phyloP scores from a whole-genome alignment of 92 coral and sea anemone genomes.

The Micromussa lordhowensis region DNA sequence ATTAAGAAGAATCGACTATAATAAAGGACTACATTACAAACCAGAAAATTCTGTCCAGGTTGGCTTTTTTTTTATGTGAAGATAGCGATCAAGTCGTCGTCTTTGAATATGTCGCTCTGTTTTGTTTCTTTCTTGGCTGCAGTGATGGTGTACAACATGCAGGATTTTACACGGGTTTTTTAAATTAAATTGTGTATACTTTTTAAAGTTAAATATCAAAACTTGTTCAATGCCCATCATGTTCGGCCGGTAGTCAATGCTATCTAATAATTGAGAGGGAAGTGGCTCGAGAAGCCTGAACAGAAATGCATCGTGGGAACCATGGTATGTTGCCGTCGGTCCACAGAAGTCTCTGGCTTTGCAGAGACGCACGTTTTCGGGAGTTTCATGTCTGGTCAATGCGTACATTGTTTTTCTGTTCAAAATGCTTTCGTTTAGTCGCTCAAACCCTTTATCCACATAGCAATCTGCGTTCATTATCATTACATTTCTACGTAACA shows the following conservation, averaged over 20 bases:
- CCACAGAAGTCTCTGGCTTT: constrained; percentile 72
- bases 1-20: no score
- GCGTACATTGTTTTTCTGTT: constrained; percentile 68
- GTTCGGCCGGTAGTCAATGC: constrained; percentile 65
- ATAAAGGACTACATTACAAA: no score
- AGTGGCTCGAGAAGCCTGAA: constrained; percentile 57
- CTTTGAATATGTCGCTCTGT: no score
- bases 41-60: no score
- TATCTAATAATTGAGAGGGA: constrained; percentile 51
- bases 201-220: constrained; percentile 41
- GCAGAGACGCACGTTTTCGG: constrained; percentile 59
- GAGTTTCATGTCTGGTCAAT: constrained; percentile 81
- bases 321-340: constrained; percentile 68
- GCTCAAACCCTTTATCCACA: constrained; percentile 80
- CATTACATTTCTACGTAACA: constrained; percentile 60
- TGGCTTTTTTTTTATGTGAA: no score
- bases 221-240: constrained; percentile 76
- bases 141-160: constrained; percentile 78
- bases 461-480: constrained; percentile 85
- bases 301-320: constrained; percentile 90
- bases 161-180: constrained; percentile 82
- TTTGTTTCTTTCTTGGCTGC: constrained; percentile 36
- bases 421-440: constrained; percentile 52
- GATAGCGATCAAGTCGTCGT: no score
- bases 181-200: constrained; percentile 57